Percentiles rank a stretch among this genome's conserved stretches.
These are phyloP conservation scores for Calliopum simillimum DNA, from an alignment of 2,888 invertebrate species.

Conservation along the genomic window DNA sequence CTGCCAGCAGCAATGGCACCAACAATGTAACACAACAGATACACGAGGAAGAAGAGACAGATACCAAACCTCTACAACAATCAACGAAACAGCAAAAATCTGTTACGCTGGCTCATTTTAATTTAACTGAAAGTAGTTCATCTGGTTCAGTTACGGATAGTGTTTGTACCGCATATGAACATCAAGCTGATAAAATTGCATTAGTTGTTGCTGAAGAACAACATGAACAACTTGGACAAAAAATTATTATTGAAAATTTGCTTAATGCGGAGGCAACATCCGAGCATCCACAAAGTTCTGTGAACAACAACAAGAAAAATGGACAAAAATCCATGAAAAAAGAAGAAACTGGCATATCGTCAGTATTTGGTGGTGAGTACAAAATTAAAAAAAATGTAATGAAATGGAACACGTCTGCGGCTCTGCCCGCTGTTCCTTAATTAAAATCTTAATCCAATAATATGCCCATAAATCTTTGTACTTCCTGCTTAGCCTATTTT, in stretches of 20 bases:
- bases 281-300: conserved; percentile 28
- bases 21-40: conserved; percentile 12
- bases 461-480: no score
- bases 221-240: conserved; percentile 24
- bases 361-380: conserved; percentile 68
- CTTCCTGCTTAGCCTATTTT: no score
- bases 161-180: conserved; percentile 73
- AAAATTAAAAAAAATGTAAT: no score
- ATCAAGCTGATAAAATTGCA: conserved; percentile 51
- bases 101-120: conserved; percentile 55
- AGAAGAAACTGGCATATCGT: conserved; percentile 57
- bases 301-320: not conserved
- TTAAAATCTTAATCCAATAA: not conserved
- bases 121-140: conserved; percentile 73
- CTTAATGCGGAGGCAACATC: conserved; percentile 21
- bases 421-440: no score
- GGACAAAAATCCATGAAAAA: conserved; percentile 44
- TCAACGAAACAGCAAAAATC: conserved; percentile 39
- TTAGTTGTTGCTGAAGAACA: conserved; percentile 33
- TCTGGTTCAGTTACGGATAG: conserved; percentile 74
- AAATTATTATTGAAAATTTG: conserved; percentile 42
- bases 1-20: conserved; percentile 7
- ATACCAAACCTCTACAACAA: conserved; percentile 28
- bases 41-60: conserved; percentile 8
- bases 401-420: no score